phyloP scores from a whole-genome alignment of 1,140 invertebrate genomes.

The Zaprionus taronus region DNA sequence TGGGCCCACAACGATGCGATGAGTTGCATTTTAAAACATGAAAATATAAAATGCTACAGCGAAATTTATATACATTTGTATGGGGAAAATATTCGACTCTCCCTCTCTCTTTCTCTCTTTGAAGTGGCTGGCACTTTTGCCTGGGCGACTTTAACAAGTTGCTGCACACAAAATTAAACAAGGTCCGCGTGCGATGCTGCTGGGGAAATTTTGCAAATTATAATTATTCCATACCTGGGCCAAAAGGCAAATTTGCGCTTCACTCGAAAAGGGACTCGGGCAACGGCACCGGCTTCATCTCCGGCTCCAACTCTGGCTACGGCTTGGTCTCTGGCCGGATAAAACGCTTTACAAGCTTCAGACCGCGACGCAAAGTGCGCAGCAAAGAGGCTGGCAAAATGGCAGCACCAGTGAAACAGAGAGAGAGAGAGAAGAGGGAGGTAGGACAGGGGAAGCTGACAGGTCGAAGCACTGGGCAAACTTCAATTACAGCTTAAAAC shows the following conservation, averaged over 20 bases:
- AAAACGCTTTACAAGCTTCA: conserved; percentile 59
- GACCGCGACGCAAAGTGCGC: conserved; percentile 46
- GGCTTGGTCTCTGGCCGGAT: conserved; percentile 30
- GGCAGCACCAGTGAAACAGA: conserved; percentile 33
- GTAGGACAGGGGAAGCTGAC: conserved; percentile 22
- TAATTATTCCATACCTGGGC: conserved; percentile 67
- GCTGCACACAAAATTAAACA: conserved; percentile 67
- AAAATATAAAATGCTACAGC: not conserved
- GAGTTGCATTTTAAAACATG: not conserved
- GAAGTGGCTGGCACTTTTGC: conserved; percentile 44
- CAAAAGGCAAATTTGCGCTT: conserved; percentile 66
- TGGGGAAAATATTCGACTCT: conserved; percentile 30
- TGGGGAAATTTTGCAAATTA: conserved; percentile 61
- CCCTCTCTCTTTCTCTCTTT: not conserved
- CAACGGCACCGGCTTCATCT: not conserved
- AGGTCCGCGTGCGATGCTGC: conserved; percentile 35
- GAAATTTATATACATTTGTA: conserved; percentile 42
- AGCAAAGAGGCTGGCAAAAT: conserved; percentile 60
- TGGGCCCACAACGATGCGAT: conserved; percentile 33
- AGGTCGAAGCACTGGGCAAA: conserved; percentile 61
- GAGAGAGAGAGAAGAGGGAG: not conserved
- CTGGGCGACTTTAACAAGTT: conserved; percentile 50
- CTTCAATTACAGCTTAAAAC: conserved; percentile 72
- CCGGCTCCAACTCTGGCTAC: not conserved
- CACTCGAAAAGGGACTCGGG: conserved; percentile 54